Evolutionary conservation across 2,888 invertebrate species (phyloP), one percentile per base, ranked within the genome.

Genomic region (Brachylomia viminalis): DNA sequence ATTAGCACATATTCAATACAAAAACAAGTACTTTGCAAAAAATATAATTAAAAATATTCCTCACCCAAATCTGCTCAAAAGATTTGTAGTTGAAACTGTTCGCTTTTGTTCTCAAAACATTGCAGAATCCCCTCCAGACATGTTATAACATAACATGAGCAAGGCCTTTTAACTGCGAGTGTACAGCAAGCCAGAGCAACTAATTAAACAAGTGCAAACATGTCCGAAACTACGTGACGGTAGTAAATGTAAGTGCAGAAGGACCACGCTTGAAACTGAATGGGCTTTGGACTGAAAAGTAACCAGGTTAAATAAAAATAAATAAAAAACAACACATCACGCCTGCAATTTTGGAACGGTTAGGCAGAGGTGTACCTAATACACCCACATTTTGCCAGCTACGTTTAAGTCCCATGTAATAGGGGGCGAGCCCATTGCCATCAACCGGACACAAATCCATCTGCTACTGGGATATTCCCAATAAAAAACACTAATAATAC

Each of bases 191-290:
- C 84, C 42, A 72, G 49, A 62, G n/a, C 62, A 66, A 78, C 75
- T 85, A 83, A 84, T 84, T 84, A 79, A 85, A 83, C 82, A 70
- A 62, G 77, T 66, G 69, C 47, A 76, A 84, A 84, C 77, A 84
- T 84, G 82, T 72, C 80, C 56, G 52, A 75, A 65, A 80, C 72
- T 72, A 80, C 45, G 52, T 0, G n/a, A 11, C 2, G 0, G 13
- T 15, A 20, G 0, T 38, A 56, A 42, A 13, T 27, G 3, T 15
- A 54, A 6, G 1, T 27, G 17, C 8, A 76, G 68, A 72, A 84
- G 84, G 13, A 3, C 17, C 42, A 69, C 15, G 27, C 23, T 11
- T 27, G 0, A 13, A 56, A 47, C 23, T 20, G 0, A 42, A 42
- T 42, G 42, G 42, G 42, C 10, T 10, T 10, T 8, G 10, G 10